Conservation (phyloP, 2,888 invertebrate genomes). For the Steinernema hermaphroditum region DNA sequence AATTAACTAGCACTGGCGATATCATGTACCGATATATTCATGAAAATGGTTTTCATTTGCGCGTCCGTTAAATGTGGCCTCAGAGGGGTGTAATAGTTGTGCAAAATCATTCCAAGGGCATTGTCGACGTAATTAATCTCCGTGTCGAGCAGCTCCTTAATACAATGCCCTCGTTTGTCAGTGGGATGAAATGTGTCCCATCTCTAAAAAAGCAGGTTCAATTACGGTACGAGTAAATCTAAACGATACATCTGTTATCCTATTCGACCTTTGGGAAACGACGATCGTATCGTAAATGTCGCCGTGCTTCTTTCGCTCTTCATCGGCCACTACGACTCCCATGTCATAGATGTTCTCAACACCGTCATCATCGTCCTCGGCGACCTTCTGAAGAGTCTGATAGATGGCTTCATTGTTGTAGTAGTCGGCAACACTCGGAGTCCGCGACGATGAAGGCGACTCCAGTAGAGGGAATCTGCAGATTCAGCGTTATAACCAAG, state of each 20-base stretch:
- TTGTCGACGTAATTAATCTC: conserved; percentile 90
- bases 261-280: conserved; percentile 32
- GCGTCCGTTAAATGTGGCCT: conserved; percentile 75
- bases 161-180: conserved; percentile 84
- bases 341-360: conserved; percentile 49
- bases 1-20: neutral
- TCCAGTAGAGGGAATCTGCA: conserved; percentile 69
- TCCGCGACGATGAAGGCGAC: conserved; percentile 34
- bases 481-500: conserved; percentile 1
- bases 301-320: conserved; percentile 35
- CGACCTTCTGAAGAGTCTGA: conserved; percentile 68
- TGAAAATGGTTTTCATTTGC: conserved; percentile 82
- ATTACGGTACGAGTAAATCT: neutral
- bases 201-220: conserved; percentile 39
- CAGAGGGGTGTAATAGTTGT: conserved; percentile 71
- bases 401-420: conserved; percentile 68
- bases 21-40: conserved; percentile 79
- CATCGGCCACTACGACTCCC: conserved; percentile 34
- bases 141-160: conserved; percentile 86
- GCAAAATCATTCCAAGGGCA: conserved; percentile 74
- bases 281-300: conserved; percentile 52
- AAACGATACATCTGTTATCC: neutral
- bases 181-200: conserved; percentile 62
- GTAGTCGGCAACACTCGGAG: conserved; percentile 22
- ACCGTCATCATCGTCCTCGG: conserved; percentile 39